Percentiles rank a stretch among this genome's conserved stretches.
These are phyloP conservation scores for Illadopsis cleaveri DNA, from an alignment of 2,113 vertebrate species.

Conservation along the genomic window DNA sequence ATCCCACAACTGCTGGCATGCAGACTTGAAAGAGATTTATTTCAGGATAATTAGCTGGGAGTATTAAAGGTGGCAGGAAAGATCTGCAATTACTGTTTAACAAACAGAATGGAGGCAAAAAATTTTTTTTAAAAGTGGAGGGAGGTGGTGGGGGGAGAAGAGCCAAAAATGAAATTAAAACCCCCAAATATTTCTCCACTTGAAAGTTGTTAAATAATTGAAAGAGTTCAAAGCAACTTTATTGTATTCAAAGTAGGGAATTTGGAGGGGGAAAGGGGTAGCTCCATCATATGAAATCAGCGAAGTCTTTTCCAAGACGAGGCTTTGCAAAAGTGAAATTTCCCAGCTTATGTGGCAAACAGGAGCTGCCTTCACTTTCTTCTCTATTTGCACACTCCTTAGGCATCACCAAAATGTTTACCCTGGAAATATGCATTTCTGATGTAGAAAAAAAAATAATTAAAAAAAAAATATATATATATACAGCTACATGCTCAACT, in stretches of 20 bases:
- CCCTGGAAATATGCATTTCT: background rate
- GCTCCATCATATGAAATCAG: background rate
- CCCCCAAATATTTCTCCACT: constrained; percentile 64
- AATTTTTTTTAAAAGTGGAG: background rate
- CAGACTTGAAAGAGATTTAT: constrained; percentile 88
- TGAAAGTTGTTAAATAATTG: constrained; percentile 72
- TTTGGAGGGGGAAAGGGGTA: background rate
- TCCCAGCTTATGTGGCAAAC: background rate
- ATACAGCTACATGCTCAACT: background rate
- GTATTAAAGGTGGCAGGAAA: constrained; percentile 85
- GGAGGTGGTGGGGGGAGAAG: background rate
- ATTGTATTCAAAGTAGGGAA: constrained; percentile 52
- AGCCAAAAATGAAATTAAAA: constrained; percentile 64
- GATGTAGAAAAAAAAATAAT: background rate
- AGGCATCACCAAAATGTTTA: background rate
- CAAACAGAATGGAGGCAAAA: constrained; percentile 76
- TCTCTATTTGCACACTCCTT: background rate
- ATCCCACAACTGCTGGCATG: constrained; percentile 87
- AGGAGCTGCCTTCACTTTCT: background rate
- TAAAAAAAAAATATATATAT: too few relatives aligned
- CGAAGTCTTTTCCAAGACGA: background rate
- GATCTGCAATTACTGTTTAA: constrained; percentile 84
- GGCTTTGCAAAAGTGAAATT: background rate
- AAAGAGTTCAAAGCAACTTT: constrained; percentile 66
- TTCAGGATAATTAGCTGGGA: constrained; percentile 88